Evolutionary conservation across 2,888 invertebrate genomes (phyloP).

Genomic region (Ormyrus thymus): DNA sequence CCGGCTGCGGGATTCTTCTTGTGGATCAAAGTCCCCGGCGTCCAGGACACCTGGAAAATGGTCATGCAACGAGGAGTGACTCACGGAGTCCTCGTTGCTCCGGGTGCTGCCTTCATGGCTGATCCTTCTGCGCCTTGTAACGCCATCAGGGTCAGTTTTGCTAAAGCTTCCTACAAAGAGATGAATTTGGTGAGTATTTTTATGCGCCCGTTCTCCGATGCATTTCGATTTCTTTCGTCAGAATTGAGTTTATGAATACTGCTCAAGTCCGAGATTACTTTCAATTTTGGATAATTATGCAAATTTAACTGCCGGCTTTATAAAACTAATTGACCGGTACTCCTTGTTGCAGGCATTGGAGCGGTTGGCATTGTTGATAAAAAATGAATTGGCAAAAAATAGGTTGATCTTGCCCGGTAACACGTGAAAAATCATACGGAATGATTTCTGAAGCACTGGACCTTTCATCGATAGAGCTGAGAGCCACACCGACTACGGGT

Average conservation of each 20-base stretch:
- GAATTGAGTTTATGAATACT: not conserved
- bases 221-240: slow-evolving; percentile 1
- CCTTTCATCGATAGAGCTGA: slow-evolving; percentile 30
- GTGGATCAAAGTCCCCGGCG: slow-evolving; percentile 83
- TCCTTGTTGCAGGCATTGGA: slow-evolving; percentile 75
- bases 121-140: slow-evolving; percentile 80
- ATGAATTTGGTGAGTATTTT: slow-evolving; percentile 77
- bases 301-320: not conserved
- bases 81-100: slow-evolving; percentile 83
- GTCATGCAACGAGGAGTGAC: slow-evolving; percentile 82
- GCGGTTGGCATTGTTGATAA: slow-evolving; percentile 79
- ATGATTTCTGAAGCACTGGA: not conserved
- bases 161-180: slow-evolving; percentile 80
- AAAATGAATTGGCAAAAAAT: slow-evolving; percentile 76
- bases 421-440: slow-evolving; percentile 56
- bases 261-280: not conserved
- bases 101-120: slow-evolving; percentile 84
- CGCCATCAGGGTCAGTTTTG: slow-evolving; percentile 84
- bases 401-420: slow-evolving; percentile 61
- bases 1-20: slow-evolving; percentile 87
- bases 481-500: slow-evolving; percentile 33
- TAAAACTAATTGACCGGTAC: not conserved
- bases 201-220: not conserved
- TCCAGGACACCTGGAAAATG: slow-evolving; percentile 85
- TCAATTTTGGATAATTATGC: not conserved